These are phyloP conservation scores for Hippocampus guttulatus DNA, from an alignment of 2,113 vertebrate genomes.

Conservation along the genomic window DNA sequence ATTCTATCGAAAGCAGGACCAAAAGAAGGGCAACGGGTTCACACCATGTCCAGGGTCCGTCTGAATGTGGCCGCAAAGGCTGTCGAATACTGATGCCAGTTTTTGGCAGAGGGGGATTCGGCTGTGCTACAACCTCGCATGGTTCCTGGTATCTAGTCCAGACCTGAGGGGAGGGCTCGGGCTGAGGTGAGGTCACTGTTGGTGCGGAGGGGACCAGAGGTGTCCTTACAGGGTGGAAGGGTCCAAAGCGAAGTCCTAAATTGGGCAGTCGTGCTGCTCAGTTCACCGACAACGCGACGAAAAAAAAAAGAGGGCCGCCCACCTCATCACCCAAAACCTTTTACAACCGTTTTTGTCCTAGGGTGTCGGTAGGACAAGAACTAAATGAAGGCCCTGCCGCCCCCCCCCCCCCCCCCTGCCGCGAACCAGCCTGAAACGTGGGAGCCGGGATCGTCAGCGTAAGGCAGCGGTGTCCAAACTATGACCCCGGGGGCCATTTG, in stretches of 20 bases:
- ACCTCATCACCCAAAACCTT: background rate
- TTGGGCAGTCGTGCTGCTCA: slow-evolving; percentile 15
- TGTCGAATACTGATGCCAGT: slow-evolving; percentile 25
- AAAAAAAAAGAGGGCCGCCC: background rate
- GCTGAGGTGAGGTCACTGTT: slow-evolving; percentile 19
- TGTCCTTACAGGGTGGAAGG: slow-evolving; percentile 15
- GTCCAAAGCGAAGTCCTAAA: background rate
- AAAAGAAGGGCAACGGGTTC: slow-evolving; percentile 26
- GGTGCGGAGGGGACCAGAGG: slow-evolving; percentile 40
- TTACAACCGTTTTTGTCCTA: background rate
- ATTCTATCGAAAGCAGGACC: slow-evolving; percentile 40
- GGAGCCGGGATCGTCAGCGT: background rate
- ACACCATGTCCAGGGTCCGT: slow-evolving; percentile 5
- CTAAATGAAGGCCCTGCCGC: background rate
- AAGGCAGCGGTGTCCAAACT: slow-evolving; percentile 1
- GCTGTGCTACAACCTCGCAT: slow-evolving; percentile 45
- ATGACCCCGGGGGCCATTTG: background rate
- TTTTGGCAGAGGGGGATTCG: slow-evolving; percentile 43
- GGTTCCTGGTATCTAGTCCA: slow-evolving; percentile 51
- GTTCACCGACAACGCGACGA: background rate
- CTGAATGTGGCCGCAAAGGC: slow-evolving; percentile 6
- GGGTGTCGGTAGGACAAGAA: background rate
- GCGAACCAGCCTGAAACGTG: background rate
- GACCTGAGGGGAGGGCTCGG: slow-evolving; percentile 55
- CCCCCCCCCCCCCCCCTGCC: background rate